phyloP scores from a whole-genome alignment of 2,797 vertebrate genomes.

The Tokudaia tokunoshimensis region DNA sequence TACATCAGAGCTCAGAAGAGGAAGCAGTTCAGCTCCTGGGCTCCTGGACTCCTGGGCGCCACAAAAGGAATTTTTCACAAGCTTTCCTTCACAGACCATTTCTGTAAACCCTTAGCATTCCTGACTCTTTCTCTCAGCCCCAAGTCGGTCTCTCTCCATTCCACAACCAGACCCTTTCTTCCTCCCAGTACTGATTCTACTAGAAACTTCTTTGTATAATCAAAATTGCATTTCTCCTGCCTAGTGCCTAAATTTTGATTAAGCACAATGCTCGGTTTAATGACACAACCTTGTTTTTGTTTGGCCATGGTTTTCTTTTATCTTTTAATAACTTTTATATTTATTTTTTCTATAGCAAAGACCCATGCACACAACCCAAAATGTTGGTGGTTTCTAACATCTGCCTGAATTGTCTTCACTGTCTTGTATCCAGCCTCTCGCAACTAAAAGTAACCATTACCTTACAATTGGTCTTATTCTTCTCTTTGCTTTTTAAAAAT shows the following conservation, averaged over 20 bases:
- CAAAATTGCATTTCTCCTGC: neutral
- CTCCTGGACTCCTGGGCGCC: neutral
- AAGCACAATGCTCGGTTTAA: neutral
- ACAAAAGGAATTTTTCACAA: neutral
- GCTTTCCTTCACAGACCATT: neutral
- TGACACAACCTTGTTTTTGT: neutral
- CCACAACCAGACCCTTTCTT: neutral
- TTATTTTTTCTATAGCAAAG: neutral
- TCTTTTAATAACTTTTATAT: neutral
- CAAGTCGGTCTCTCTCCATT: neutral
- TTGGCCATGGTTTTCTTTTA: neutral
- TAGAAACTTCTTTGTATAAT: neutral
- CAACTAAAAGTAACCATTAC: neutral
- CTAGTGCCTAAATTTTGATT: neutral
- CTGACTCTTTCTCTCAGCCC: constrained; percentile 15
- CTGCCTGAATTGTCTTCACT: neutral
- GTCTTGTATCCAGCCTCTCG: neutral
- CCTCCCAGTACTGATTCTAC: neutral
- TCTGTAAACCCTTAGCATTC: neutral
- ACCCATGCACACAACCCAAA: neutral
- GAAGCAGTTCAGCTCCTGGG: neutral
- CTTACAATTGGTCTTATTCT: too few relatives aligned
- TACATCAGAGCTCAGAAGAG: neutral
- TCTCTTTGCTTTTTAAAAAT: too few relatives aligned
- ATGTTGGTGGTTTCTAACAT: neutral